These are phyloP conservation scores for Cosmia trapezina DNA, from an alignment of 2,888 invertebrate genomes.

Conservation along the genomic window DNA sequence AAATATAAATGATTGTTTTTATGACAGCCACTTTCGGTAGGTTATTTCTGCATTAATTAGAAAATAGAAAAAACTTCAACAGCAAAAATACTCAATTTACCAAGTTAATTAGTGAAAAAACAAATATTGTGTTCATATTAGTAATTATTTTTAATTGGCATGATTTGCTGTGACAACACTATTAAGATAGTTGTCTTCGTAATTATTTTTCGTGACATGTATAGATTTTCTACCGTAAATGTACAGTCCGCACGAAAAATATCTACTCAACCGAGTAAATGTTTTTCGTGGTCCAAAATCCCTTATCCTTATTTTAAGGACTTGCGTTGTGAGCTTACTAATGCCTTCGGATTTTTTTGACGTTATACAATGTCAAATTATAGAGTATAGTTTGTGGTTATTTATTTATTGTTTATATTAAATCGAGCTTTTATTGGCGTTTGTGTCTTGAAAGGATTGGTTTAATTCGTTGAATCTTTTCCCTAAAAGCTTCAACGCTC, in stretches of 20 bases:
- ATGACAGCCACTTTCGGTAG: constrained; percentile 3
- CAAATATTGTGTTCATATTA: background rate
- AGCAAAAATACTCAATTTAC: constrained; percentile 43
- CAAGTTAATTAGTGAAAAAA: constrained; percentile 42
- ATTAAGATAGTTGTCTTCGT: background rate
- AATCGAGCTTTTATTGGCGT: constrained; percentile 36
- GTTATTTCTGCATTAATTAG: constrained; percentile 7
- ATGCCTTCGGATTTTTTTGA: constrained; percentile 68
- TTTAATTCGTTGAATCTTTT: constrained; percentile 25
- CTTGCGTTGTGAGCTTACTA: constrained; percentile 74
- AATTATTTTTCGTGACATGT: background rate
- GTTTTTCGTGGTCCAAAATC: constrained; percentile 34
- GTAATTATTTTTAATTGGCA: constrained; percentile 43
- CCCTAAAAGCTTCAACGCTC: too few relatives aligned
- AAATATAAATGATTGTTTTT: background rate
- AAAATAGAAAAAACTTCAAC: constrained; percentile 19
- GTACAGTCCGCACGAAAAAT: constrained; percentile 56
- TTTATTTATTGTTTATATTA: constrained; percentile 43
- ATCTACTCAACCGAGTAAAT: constrained; percentile 41
- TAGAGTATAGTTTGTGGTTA: constrained; percentile 56
- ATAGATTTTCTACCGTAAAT: constrained; percentile 52
- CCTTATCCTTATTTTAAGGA: constrained; percentile 64
- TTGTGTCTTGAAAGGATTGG: constrained; percentile 16
- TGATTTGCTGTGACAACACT: background rate
- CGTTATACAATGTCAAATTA: constrained; percentile 69